phyloP scores from a whole-genome alignment of 2,797 vertebrate genomes.

The Gambusia yucatana region DNA sequence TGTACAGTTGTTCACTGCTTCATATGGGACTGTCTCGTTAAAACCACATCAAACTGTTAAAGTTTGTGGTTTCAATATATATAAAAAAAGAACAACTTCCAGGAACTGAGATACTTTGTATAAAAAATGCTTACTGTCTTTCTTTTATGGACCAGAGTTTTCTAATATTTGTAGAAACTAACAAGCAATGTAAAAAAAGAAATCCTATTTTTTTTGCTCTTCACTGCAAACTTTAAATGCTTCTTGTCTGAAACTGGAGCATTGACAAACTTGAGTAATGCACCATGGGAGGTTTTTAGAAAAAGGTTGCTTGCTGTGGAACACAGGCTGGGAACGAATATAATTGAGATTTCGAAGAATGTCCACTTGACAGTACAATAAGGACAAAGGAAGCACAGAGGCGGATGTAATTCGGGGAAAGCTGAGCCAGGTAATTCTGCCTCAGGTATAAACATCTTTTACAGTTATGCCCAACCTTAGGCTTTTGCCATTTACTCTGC shows the following conservation, averaged over 20 bases:
- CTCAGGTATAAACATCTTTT: constrained; percentile 1
- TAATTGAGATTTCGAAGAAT: constrained; percentile 13
- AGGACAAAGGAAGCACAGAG: constrained; percentile 6
- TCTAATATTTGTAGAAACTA: neutral
- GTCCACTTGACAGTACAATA: neutral
- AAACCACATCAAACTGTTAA: neutral
- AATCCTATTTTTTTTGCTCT: neutral
- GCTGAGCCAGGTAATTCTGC: constrained; percentile 1
- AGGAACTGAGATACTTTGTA: neutral
- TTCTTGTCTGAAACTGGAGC: neutral
- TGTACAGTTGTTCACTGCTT: neutral
- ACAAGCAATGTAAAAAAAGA: neutral
- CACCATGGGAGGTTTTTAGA: neutral
- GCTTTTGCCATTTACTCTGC: neutral
- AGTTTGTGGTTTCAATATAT: neutral
- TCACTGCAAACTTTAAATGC: neutral
- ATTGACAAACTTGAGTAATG: constrained; percentile 3
- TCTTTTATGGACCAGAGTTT: neutral
- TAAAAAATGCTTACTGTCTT: neutral
- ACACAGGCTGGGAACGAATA: constrained; percentile 4
- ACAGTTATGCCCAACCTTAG: neutral
- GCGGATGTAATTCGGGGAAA: neutral
- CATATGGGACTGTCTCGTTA: neutral
- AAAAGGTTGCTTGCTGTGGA: constrained; percentile 16
- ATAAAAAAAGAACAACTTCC: neutral